These are phyloP conservation scores for Oceanodroma leucorhoa DNA, from an alignment of 2,797 vertebrate species.

Conservation along the genomic window DNA sequence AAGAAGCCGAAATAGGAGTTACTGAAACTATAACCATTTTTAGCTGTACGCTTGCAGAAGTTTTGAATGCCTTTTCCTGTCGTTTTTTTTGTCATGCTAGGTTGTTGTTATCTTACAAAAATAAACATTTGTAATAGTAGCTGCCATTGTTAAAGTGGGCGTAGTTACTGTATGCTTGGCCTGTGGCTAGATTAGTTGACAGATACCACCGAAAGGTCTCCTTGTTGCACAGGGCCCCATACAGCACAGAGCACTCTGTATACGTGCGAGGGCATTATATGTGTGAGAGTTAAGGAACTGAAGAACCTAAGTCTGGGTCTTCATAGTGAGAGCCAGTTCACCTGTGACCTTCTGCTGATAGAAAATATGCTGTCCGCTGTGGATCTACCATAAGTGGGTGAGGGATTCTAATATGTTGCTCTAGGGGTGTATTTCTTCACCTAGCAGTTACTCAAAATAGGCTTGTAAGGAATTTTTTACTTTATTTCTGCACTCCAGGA, in stretches of 20 bases:
- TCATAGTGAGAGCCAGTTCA: background rate
- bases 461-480: background rate
- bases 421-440: background rate
- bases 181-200: background rate
- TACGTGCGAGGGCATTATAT: fast-evolving
- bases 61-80: constrained; percentile 20
- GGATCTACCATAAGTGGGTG: fast-evolving
- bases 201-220: background rate
- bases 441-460: background rate
- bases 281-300: background rate
- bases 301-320: background rate
- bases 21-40: background rate
- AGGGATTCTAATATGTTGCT: background rate
- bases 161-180: background rate
- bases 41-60: background rate
- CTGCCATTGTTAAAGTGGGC: background rate
- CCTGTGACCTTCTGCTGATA: background rate
- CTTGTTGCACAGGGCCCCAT: background rate
- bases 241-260: background rate
- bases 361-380: fast-evolving
- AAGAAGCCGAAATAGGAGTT: background rate
- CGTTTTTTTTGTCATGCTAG: background rate
- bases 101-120: background rate
- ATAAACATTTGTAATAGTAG: background rate
- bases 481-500: background rate